These are phyloP conservation scores for Melanotaenia pygmaea DNA, from an alignment of 2,797 vertebrate species.

Conservation along the genomic window DNA sequence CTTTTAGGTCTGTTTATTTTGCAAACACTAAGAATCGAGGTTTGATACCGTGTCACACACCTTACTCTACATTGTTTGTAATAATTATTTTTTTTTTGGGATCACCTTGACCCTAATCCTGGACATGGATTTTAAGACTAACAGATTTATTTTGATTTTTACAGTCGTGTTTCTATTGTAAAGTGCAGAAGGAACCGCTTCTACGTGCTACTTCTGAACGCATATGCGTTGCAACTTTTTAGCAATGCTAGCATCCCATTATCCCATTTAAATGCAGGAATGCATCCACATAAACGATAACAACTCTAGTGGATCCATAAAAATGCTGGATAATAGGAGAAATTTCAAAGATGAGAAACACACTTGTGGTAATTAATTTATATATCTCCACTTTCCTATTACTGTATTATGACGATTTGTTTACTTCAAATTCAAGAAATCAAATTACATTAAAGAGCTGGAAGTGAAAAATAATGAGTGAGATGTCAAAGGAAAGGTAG, in stretches of 20 bases:
- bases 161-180: neutral
- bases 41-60: conserved; percentile 41
- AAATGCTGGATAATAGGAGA: neutral
- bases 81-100: neutral
- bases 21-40: conserved; percentile 47
- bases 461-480: conserved; percentile 6
- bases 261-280: neutral
- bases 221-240: neutral
- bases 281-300: neutral
- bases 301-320: neutral
- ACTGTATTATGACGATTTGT: neutral
- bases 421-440: neutral
- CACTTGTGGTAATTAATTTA: neutral
- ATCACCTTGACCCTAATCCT: conserved; percentile 4
- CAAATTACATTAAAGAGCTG: neutral
- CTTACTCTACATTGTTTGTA: conserved; percentile 10
- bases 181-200: neutral
- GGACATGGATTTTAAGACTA: neutral
- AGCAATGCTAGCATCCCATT: neutral
- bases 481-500: conserved; percentile 13
- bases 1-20: conserved; percentile 63
- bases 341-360: neutral
- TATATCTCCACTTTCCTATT: neutral
- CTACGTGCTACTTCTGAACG: neutral
- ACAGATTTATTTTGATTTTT: neutral